Conservation (phyloP, 1,140 invertebrate genomes). For the Drosophila baimaii region DNA sequence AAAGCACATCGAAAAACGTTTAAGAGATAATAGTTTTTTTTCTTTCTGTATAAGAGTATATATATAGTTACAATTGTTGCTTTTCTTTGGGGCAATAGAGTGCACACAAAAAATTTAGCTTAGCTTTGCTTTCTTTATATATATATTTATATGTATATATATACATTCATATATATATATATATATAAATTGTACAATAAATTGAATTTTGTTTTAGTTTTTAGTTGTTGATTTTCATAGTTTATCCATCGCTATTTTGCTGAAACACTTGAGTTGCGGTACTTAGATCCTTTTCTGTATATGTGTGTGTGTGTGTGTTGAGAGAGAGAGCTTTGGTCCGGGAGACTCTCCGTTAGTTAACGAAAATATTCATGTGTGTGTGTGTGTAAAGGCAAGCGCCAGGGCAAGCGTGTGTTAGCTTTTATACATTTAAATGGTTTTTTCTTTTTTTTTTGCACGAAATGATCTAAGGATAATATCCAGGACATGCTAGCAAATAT, state of each 20-base stretch:
- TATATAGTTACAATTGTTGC: conserved; percentile 48
- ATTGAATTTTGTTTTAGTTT: conserved; percentile 29
- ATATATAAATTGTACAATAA: conserved; percentile 46
- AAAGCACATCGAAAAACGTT: conserved; percentile 68
- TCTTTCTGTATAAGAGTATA: conserved; percentile 44
- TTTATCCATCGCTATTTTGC: conserved; percentile 26
- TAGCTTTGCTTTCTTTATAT: conserved; percentile 26
- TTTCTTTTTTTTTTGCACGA: neutral
- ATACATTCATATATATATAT: conserved; percentile 22
- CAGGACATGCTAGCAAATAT: neutral
- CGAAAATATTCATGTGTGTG: conserved; percentile 48
- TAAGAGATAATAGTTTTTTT: conserved; percentile 47
- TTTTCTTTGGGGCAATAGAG: conserved; percentile 40
- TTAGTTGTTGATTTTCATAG: neutral
- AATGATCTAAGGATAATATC: conserved; percentile 12
- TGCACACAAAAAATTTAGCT: conserved; percentile 49
- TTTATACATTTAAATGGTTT: conserved; percentile 13
- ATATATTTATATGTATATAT: conserved; percentile 13
- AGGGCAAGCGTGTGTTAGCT: conserved; percentile 15
- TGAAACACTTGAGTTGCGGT: conserved; percentile 71
- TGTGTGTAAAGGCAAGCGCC: conserved; percentile 31
- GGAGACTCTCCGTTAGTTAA: conserved; percentile 55
- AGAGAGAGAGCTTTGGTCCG: conserved; percentile 45
- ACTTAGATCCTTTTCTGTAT: conserved; percentile 37
- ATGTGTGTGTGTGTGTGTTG: conserved; percentile 1